Percentiles rank a stretch among this genome's conserved stretches.
These are phyloP conservation scores for Drosophila sp. DNA, from an alignment of 1,140 invertebrate genomes.

Conservation along the genomic window DNA sequence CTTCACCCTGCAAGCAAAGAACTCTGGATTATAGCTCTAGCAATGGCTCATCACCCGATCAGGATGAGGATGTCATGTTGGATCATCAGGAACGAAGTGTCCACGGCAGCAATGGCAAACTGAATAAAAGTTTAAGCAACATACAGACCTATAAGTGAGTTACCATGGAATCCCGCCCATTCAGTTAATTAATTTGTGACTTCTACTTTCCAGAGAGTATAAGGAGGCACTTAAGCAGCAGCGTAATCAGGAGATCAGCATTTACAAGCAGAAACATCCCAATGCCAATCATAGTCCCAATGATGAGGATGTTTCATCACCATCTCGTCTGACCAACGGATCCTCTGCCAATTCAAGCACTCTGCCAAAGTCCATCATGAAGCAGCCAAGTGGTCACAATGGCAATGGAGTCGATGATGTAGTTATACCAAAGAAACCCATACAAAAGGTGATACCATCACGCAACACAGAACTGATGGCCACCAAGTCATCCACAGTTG, in stretches of 20 bases:
- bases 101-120: conserved; percentile 85
- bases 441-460: conserved; percentile 86
- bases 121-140: conserved; percentile 88
- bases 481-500: conserved; percentile 36
- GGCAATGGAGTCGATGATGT: conserved; percentile 66
- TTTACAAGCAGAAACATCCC: conserved; percentile 85
- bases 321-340: conserved; percentile 45
- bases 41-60: conserved; percentile 81
- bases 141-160: conserved; percentile 93
- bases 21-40: conserved; percentile 71
- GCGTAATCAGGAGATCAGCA: conserved; percentile 88
- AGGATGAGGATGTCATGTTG: conserved; percentile 79
- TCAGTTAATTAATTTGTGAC: background rate
- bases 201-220: conserved; percentile 88
- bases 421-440: conserved; percentile 84
- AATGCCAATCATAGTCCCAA: conserved; percentile 73
- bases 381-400: conserved; percentile 59
- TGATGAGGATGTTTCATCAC: conserved; percentile 54
- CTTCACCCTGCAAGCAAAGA: conserved; percentile 58
- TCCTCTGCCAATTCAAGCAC: conserved; percentile 31
- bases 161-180: no score
- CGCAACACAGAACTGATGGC: conserved; percentile 77
- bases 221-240: conserved; percentile 94
- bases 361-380: conserved; percentile 80
- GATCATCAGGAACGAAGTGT: conserved; percentile 77